Percentiles rank a stretch among this genome's conserved stretches.
Conservation (phyloP, 2,888 invertebrate species). For the Leucophenga montana region DNA sequence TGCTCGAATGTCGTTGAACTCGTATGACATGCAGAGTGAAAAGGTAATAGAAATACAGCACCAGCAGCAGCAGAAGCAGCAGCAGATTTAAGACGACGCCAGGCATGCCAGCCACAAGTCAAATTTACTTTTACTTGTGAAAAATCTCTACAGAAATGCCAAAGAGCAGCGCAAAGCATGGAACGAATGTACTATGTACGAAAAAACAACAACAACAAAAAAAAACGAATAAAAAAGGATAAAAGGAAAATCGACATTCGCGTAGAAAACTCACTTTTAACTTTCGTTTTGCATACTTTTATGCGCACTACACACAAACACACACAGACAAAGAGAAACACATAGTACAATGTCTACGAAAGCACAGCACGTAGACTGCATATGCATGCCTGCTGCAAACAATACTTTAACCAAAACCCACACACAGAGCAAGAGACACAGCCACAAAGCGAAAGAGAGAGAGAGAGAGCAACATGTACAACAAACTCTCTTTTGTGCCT, state of each 20-base stretch:
- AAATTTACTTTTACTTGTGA: constrained; percentile 23
- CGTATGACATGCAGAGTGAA: too few relatives aligned
- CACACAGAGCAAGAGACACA: not conserved
- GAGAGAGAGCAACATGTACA: too few relatives aligned
- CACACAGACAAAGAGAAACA: too few relatives aligned
- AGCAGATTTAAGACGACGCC: too few relatives aligned
- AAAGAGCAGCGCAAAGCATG: not conserved
- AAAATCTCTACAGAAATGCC: not conserved
- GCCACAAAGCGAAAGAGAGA: too few relatives aligned
- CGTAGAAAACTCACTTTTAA: constrained; percentile 23
- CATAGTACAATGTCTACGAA: not conserved
- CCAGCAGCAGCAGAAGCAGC: too few relatives aligned
- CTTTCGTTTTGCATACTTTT: constrained; percentile 25
- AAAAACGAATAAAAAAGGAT: not conserved
- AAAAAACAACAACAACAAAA: not conserved
- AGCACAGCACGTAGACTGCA: not conserved
- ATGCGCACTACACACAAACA: not conserved
- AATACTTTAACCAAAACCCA: constrained; percentile 9
- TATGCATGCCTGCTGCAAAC: not conserved
- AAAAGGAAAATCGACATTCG: not conserved
- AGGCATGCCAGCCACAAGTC: constrained; percentile 14
- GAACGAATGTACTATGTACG: not conserved
- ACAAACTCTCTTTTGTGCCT: too few relatives aligned
- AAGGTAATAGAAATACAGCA: too few relatives aligned
- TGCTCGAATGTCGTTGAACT: too few relatives aligned